Percentiles rank a stretch among this genome's conserved stretches.
These are phyloP conservation scores for Drosophila putrida DNA, from an alignment of 2,888 invertebrate species.

Conservation along the genomic window DNA sequence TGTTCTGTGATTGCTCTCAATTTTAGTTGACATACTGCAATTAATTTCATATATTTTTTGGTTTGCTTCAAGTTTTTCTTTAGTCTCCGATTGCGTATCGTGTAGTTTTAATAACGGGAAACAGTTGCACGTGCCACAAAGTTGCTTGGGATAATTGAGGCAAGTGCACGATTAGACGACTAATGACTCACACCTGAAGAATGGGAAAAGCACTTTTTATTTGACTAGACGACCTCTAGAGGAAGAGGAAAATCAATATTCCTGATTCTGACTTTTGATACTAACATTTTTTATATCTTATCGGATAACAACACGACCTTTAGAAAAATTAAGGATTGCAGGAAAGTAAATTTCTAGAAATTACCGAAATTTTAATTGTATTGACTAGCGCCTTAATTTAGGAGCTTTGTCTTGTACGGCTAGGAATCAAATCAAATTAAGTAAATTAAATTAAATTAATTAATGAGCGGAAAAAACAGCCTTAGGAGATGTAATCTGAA, in stretches of 20 bases:
- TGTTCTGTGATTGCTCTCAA: conserved; percentile 10
- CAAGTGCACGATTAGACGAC: conserved; percentile 14
- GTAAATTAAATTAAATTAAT: too few species aligned
- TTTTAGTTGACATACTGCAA: conserved; percentile 4
- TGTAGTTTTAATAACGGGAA: conserved; percentile 8
- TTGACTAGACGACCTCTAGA: too few species aligned
- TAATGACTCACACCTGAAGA: conserved; percentile 1
- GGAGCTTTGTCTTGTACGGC: too few species aligned
- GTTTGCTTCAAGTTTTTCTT: not conserved
- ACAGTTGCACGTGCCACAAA: conserved; percentile 21
- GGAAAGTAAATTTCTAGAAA: not conserved
- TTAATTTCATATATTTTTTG: conserved; percentile 21
- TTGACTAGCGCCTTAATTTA: too few species aligned
- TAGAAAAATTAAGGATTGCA: not conserved
- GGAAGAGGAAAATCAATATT: too few species aligned
- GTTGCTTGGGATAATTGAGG: conserved; percentile 9
- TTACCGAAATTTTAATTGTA: too few species aligned
- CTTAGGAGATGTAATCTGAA: too few species aligned
- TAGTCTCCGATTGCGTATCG: not conserved
- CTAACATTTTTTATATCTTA: not conserved
- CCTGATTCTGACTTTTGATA: too few species aligned
- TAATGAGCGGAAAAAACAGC: too few species aligned
- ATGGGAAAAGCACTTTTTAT: too few species aligned
- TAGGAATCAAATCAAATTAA: too few species aligned
- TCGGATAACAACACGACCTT: not conserved